Evolutionary conservation across 2,888 invertebrate species (phyloP).

Genomic region (Notodonta ziczac): DNA sequence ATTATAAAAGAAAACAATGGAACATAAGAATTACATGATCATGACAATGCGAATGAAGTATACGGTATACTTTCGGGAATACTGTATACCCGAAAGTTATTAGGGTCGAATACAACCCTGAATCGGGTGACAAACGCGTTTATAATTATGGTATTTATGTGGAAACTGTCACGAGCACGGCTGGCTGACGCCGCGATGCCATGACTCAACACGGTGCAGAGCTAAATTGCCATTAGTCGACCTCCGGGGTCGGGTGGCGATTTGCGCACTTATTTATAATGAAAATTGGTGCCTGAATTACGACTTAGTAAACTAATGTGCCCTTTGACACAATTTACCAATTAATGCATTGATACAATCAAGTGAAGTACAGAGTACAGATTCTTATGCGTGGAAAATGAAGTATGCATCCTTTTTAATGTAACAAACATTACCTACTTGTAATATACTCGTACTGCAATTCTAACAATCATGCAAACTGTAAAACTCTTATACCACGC

Average conservation of each 20-base stretch:
- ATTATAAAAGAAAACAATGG: neutral
- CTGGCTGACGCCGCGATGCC: constrained; percentile 44
- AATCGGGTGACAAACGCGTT: constrained; percentile 9
- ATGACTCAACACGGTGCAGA: constrained; percentile 56
- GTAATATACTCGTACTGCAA: no score
- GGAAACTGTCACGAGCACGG: constrained; percentile 42
- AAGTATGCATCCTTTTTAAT: no score
- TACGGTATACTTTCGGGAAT: no score
- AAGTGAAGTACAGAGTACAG: neutral
- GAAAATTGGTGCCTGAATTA: constrained; percentile 39
- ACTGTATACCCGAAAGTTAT: neutral
- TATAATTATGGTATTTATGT: constrained; percentile 21
- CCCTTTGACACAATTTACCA: neutral
- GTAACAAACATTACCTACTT: no score
- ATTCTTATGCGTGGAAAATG: no score
- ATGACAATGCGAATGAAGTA: neutral
- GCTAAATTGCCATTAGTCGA: constrained; percentile 62
- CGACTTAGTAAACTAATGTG: constrained; percentile 8
- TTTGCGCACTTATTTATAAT: constrained; percentile 46
- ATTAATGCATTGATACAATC: neutral
- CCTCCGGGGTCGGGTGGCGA: constrained; percentile 65
- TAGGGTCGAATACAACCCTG: neutral
- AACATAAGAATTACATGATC: neutral
- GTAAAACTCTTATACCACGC: neutral
- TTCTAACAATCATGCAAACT: neutral